These are phyloP conservation scores for Epistrophella euchroma DNA, from an alignment of 2,888 invertebrate genomes.

Conservation along the genomic window DNA sequence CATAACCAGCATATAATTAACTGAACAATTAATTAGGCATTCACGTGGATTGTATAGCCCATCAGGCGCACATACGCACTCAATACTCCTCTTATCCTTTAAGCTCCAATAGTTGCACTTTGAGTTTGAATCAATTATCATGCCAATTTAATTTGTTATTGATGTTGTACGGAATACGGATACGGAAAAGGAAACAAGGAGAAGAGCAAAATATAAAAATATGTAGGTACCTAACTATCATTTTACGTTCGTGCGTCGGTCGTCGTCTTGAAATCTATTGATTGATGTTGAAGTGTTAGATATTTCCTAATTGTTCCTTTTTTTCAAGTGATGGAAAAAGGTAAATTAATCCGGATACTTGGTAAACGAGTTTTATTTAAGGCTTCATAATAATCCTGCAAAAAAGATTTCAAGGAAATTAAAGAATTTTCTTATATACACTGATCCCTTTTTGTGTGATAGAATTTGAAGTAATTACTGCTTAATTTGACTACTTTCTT, in stretches of 20 bases:
- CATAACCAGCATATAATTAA: neutral
- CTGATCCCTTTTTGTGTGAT: neutral
- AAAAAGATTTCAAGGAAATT: neutral
- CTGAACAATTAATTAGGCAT: conserved; percentile 20
- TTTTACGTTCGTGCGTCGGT: too few species aligned
- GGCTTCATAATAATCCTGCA: neutral
- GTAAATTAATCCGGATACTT: neutral
- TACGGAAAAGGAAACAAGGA: conserved; percentile 21
- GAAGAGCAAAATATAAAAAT: neutral
- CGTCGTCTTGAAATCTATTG: neutral
- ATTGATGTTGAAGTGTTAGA: conserved; percentile 14
- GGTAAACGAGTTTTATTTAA: neutral
- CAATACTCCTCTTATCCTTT: conserved; percentile 18
- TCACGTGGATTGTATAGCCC: neutral
- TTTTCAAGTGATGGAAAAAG: neutral
- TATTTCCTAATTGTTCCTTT: conserved; percentile 2
- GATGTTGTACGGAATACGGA: conserved; percentile 24
- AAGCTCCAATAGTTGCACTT: conserved; percentile 39
- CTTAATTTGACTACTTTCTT: neutral
- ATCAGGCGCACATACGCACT: neutral
- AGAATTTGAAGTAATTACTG: neutral
- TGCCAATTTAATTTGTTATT: conserved; percentile 59
- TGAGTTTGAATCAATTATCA: conserved; percentile 59
- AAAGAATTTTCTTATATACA: neutral
- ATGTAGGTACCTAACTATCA: neutral